Evolutionary conservation across 2,797 vertebrate genomes (phyloP).

Genomic region (Hydrocynus forskahlii): DNA sequence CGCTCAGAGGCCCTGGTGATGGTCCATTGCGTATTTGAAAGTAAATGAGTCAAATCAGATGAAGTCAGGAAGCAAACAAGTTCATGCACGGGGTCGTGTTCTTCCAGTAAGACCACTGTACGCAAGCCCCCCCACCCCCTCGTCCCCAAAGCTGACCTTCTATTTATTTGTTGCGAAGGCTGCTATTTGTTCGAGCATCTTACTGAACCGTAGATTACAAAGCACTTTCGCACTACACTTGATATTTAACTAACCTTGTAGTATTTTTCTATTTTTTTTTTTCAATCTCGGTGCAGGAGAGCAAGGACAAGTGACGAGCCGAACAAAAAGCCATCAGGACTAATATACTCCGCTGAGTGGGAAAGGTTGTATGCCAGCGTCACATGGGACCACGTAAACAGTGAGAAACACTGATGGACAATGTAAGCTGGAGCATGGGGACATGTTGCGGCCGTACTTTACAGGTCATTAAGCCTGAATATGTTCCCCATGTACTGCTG

Average conservation of each 20-base stretch:
- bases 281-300: slow-evolving; percentile 27
- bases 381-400: slow-evolving; percentile 27
- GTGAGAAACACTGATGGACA: slow-evolving; percentile 21
- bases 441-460: slow-evolving; percentile 18
- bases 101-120: slow-evolving; percentile 64
- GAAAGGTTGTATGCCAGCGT: slow-evolving; percentile 39
- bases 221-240: slow-evolving; percentile 42
- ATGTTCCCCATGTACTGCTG: slow-evolving; percentile 32
- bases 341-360: slow-evolving; percentile 32
- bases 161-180: slow-evolving; percentile 58
- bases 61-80: slow-evolving; percentile 62
- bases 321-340: slow-evolving; percentile 25
- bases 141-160: slow-evolving; percentile 20
- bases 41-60: slow-evolving; percentile 62
- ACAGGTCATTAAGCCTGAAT: slow-evolving; percentile 38
- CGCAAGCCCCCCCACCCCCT: slow-evolving; percentile 21
- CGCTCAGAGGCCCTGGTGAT: slow-evolving; percentile 23
- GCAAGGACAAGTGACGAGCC: slow-evolving; percentile 15
- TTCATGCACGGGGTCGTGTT: slow-evolving; percentile 53
- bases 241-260: slow-evolving; percentile 33
- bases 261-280: slow-evolving; percentile 40
- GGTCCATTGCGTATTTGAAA: slow-evolving; percentile 51
- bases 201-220: slow-evolving; percentile 56
- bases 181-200: slow-evolving; percentile 53
- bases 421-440: not conserved